Conservation (phyloP, 2,797 vertebrate species). For the Molossus alvarezi region DNA sequence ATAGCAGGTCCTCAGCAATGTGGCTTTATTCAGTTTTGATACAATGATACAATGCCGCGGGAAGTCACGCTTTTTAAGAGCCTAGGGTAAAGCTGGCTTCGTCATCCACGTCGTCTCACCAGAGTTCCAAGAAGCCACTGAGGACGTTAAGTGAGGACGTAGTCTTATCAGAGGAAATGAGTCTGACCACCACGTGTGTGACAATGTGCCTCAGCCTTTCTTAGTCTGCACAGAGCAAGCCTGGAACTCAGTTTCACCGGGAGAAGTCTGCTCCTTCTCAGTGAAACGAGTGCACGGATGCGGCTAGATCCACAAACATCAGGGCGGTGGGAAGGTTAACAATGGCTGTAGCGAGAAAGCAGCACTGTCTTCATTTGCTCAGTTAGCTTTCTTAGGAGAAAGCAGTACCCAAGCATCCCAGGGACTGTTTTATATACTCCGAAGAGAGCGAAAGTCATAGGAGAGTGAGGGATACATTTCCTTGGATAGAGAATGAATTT, state of each 20-base stretch:
- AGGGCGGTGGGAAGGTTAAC: background rate
- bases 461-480: background rate
- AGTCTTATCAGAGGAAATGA: background rate
- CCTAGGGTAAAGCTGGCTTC: background rate
- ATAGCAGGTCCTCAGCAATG: background rate
- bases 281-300: background rate
- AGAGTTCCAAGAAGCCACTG: background rate
- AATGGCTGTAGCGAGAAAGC: background rate
- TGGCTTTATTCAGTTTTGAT: background rate
- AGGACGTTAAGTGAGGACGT: background rate
- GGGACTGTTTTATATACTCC: background rate
- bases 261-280: background rate
- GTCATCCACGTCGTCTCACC: rapidly evolving
- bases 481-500: background rate
- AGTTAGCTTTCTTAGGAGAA: background rate
- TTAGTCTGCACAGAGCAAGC: background rate
- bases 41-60: background rate
- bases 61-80: background rate
- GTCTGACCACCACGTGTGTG: background rate
- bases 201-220: background rate
- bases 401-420: background rate
- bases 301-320: background rate
- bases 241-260: background rate
- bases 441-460: background rate
- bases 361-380: background rate